Base-by-base conservation (phyloP, 2,797 vertebrate species). In the Coreius guichenoti region DNA sequence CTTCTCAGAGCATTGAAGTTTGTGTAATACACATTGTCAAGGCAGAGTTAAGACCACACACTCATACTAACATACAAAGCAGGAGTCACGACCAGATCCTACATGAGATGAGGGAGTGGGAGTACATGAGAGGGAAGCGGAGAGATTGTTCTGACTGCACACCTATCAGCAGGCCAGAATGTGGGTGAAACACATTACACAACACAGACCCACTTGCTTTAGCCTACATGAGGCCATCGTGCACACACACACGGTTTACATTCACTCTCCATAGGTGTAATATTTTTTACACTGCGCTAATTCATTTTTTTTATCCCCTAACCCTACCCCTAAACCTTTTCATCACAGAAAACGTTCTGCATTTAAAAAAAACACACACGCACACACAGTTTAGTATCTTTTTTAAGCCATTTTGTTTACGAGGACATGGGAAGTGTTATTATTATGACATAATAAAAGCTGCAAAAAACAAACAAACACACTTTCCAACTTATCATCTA, bases 81-180 rank as follows among this genome's bases (percentile, higher is more conserved):
- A 90, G 82, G 87, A 92, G 92, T 90, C 90, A 92, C 91, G 90
- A 92, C 83, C 90, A 86, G 88, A 93, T 88, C 93, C 92, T 92
- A 92, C 93, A 91, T 91, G 91, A 92, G 90, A 92, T 92, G 92
- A 94, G 92, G 89, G 92, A 93, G 95, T 94, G 94, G 94, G 95
- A 93, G 94, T 93, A 91, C 90, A 93, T 92, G 93, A 93, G 91
- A 92, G 93, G 93, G 91, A 92, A 92, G 93, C 88, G 89, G 86
- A 93, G 93, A 91, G 92, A 94, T 93, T 93, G 92, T 88, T 90
- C 91, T 74, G 90, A 92, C 93, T 91, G 92, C 91, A 91, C 90
- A 91, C 92, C 90, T 82, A 86, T 82, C 87, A 80, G 73, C 75
- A 91, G 92, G 89, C 86, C 90, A 91, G 91, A 90, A 91, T 91